phyloP scores from a whole-genome alignment of 2,888 invertebrate species.

The Ochropleura leucogaster region DNA sequence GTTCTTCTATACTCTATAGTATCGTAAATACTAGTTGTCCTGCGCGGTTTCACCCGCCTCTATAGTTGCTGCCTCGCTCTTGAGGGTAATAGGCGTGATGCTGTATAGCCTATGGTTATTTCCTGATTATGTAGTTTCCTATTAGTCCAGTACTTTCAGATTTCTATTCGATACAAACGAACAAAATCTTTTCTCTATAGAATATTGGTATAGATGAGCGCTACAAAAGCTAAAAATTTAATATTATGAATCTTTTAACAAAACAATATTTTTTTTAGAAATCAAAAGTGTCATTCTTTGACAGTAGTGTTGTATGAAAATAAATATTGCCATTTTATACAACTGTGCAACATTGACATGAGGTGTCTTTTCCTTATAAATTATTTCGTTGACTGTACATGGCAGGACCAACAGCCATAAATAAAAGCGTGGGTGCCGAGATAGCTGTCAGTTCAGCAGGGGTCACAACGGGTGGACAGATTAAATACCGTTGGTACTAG shows the following conservation, averaged over 20 bases:
- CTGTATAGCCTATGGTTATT: too few species aligned
- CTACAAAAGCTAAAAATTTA: background rate
- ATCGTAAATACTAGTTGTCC: too few species aligned
- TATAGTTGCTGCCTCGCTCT: too few species aligned
- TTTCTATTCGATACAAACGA: too few species aligned
- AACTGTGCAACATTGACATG: background rate
- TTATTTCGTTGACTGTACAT: background rate
- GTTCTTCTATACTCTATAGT: background rate
- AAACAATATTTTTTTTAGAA: background rate
- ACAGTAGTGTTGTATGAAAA: background rate
- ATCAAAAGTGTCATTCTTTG: background rate
- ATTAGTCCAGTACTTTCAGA: too few species aligned
- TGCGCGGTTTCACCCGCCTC: too few species aligned
- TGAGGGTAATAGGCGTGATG: too few species aligned
- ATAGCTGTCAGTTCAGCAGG: conserved; percentile 32
- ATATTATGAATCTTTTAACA: background rate
- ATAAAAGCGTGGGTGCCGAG: conserved; percentile 40
- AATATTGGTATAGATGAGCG: too few species aligned
- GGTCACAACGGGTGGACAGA: conserved; percentile 44
- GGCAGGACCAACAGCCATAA: conserved; percentile 17
- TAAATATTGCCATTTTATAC: background rate
- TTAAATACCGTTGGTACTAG: conserved; percentile 23
- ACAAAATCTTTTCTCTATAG: too few species aligned
- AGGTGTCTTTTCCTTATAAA: background rate
- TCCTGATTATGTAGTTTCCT: too few species aligned